A percentile compares a stretch with the other conserved stretches of the same genome.
These are phyloP conservation scores for Rhea americana DNA, from an alignment of 2,113 vertebrate species.

Conservation along the genomic window DNA sequence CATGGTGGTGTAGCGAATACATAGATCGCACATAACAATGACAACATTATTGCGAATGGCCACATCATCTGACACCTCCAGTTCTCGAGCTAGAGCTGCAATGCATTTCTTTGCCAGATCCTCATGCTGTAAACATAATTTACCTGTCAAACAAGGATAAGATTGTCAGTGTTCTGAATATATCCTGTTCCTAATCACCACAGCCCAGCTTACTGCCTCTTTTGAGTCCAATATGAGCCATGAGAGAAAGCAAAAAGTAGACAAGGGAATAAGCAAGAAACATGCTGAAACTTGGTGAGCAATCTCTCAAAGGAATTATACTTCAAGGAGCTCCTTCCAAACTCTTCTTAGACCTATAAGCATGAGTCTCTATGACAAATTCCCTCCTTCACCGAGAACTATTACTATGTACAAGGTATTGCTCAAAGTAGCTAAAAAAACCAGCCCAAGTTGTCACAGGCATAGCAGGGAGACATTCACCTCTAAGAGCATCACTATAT, in stretches of 20 bases:
- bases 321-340: conserved; percentile 45
- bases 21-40: conserved; percentile 91
- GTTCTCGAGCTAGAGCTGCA: conserved; percentile 86
- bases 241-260: neutral
- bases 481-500: conserved; percentile 42
- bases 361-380: conserved; percentile 39
- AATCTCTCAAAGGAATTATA: conserved; percentile 27
- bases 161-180: neutral
- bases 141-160: conserved; percentile 74
- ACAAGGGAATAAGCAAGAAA: conserved; percentile 18
- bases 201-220: neutral
- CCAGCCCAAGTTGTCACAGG: conserved; percentile 67
- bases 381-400: conserved; percentile 61
- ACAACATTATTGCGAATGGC: conserved; percentile 87
- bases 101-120: conserved; percentile 87
- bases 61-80: conserved; percentile 83
- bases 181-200: neutral
- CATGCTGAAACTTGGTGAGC: conserved; percentile 7
- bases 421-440: conserved; percentile 66
- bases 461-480: conserved; percentile 65
- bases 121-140: conserved; percentile 92
- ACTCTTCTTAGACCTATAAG: conserved; percentile 39
- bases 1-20: conserved; percentile 89
- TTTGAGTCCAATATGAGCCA: neutral
- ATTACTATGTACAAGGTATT: conserved; percentile 60